These are phyloP conservation scores for Glandiceps talaboti DNA, from an alignment of 53 echinoderm and acorn worm genomes.

Conservation along the genomic window DNA sequence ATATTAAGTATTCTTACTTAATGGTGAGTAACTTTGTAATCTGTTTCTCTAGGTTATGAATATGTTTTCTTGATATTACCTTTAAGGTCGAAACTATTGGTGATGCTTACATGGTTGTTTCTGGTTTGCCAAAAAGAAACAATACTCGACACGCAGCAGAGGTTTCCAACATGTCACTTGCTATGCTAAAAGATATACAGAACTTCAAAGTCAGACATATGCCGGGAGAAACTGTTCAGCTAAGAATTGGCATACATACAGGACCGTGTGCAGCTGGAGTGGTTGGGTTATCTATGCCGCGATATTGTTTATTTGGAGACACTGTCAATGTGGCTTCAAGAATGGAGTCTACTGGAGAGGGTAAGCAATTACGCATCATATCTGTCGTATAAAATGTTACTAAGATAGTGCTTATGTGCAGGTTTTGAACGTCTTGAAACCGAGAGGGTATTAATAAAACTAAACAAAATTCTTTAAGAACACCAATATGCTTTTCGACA, in stretches of 20 bases:
- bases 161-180: not conserved
- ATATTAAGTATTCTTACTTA: no score
- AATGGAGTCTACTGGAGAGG: not conserved
- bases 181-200: not conserved
- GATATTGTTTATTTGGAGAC: not conserved
- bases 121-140: not conserved
- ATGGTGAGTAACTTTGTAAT: no score
- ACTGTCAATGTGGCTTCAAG: not conserved
- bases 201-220: not conserved
- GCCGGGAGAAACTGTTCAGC: not conserved
- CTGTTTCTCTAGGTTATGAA: no score
- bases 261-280: not conserved
- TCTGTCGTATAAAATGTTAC: no score
- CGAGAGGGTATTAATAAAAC: no score
- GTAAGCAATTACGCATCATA: no score
- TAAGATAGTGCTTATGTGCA: no score
- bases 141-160: not conserved
- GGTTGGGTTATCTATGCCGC: not conserved
- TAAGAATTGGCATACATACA: not conserved
- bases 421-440: no score
- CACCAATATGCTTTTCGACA: no score
- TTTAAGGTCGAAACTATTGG: not conserved
- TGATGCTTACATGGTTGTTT: not conserved
- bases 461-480: no score
- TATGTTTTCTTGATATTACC: no score